Evolutionary conservation across 2,888 invertebrate species (phyloP).

Genomic region (Cephus pygmeus): DNA sequence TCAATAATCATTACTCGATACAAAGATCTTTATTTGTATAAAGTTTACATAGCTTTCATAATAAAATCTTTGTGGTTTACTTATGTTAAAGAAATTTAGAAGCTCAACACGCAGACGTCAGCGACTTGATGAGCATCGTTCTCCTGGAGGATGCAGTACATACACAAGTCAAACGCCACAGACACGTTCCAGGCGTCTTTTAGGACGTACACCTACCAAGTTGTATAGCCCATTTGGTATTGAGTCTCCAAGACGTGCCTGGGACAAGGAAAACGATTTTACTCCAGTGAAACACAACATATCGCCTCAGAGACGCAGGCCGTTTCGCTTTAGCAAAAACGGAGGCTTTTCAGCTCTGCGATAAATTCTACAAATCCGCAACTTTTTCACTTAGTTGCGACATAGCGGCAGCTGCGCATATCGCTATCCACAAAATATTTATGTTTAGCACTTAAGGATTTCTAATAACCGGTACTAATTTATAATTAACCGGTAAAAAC

Average conservation of each 20-base stretch:
- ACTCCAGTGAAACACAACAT: conserved; percentile 60
- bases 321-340: conserved; percentile 52
- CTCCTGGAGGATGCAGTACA: conserved; percentile 52
- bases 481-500: neutral
- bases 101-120: conserved; percentile 70
- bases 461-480: neutral
- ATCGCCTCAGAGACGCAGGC: conserved; percentile 48
- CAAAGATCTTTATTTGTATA: neutral
- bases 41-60: neutral
- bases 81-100: conserved; percentile 67
- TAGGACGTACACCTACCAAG: conserved; percentile 78
- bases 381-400: neutral
- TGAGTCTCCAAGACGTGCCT: conserved; percentile 73
- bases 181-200: conserved; percentile 65
- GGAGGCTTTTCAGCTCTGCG: conserved; percentile 56
- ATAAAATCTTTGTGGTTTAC: neutral
- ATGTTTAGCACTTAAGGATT: conserved; percentile 12
- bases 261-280: conserved; percentile 70
- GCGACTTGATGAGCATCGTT: conserved; percentile 69
- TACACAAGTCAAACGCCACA: conserved; percentile 66
- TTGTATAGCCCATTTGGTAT: conserved; percentile 82
- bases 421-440: conserved; percentile 25
- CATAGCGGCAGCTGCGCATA: conserved; percentile 21
- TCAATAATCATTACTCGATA: neutral
- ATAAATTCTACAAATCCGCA: conserved; percentile 34